These are phyloP conservation scores for Drosophila lini DNA, from an alignment of 1,140 invertebrate species.

Conservation along the genomic window DNA sequence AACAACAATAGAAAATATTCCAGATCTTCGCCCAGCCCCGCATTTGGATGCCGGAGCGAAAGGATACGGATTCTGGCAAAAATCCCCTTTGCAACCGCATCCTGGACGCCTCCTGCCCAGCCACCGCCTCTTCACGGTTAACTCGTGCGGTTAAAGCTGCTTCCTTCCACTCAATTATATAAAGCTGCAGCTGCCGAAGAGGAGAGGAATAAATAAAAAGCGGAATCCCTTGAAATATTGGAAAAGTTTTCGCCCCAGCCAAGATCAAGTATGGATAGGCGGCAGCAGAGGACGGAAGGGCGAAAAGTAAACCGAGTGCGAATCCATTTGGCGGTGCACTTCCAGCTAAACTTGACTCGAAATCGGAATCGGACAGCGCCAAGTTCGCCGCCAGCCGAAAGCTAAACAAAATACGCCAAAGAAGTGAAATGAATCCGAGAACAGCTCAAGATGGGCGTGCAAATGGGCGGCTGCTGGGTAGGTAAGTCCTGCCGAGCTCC, in stretches of 20 bases:
- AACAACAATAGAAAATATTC: constrained; percentile 33
- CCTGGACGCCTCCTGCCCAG: not conserved
- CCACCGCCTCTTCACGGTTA: constrained; percentile 49
- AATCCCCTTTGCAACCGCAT: constrained; percentile 11
- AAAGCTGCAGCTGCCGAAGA: constrained; percentile 48
- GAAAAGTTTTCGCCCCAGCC: constrained; percentile 56
- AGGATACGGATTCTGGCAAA: constrained; percentile 10
- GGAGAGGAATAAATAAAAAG: constrained; percentile 50
- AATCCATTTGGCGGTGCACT: constrained; percentile 46
- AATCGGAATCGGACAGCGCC: constrained; percentile 29
- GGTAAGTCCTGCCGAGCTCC: constrained; percentile 53
- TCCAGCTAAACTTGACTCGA: constrained; percentile 19
- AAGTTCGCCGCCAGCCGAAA: constrained; percentile 22
- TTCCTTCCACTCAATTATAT: constrained; percentile 75
- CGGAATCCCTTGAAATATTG: constrained; percentile 66
- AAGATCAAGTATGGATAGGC: constrained; percentile 18
- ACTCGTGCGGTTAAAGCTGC: constrained; percentile 69
- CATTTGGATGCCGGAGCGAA: constrained; percentile 9
- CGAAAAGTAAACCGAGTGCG: constrained; percentile 23
- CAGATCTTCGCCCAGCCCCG: not conserved
- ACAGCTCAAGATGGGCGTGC: constrained; percentile 4
- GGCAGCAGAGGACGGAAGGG: not conserved
- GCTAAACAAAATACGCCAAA: constrained; percentile 25
- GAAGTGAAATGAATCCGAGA: constrained; percentile 31
- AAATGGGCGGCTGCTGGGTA: constrained; percentile 1